Percentiles rank a stretch among this genome's conserved stretches.
Evolutionary conservation across 2,888 invertebrate species (phyloP).

Genomic region (Diaphora mendica): DNA sequence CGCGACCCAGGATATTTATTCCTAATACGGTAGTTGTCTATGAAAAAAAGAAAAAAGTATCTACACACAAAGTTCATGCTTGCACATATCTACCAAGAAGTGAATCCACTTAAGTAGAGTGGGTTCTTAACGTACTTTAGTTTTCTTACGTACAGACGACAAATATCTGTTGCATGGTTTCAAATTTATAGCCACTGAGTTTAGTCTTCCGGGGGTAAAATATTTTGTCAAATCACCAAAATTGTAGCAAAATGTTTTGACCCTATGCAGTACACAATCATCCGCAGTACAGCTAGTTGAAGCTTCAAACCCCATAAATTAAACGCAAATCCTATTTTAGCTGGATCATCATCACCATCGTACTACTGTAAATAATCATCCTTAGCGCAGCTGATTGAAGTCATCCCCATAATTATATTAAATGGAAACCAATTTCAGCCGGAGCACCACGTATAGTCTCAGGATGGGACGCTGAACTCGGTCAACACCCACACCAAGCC

Average conservation of each 20-base stretch:
- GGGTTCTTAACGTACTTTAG: background rate
- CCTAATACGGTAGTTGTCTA: no score
- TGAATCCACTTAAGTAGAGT: no score
- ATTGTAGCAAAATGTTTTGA: no score
- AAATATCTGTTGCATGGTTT: background rate
- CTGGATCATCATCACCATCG: no score
- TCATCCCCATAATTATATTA: no score
- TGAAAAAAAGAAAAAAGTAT: no score
- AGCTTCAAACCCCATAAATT: background rate
- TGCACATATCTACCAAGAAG: no score
- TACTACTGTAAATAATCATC: background rate
- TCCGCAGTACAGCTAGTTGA: background rate
- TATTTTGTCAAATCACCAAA: no score
- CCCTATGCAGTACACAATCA: background rate
- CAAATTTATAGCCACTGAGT: background rate
- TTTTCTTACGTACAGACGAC: background rate
- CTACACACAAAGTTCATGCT: no score
- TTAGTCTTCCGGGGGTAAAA: background rate
- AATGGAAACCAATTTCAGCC: background rate
- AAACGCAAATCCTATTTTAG: background rate
- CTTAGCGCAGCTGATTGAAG: background rate
- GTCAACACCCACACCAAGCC: constrained; percentile 74
- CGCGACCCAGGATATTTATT: no score
- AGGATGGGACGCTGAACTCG: constrained; percentile 73
- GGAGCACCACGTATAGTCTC: constrained; percentile 64